Conservation (phyloP, 2,797 vertebrate species). For the Xenops minutus region DNA sequence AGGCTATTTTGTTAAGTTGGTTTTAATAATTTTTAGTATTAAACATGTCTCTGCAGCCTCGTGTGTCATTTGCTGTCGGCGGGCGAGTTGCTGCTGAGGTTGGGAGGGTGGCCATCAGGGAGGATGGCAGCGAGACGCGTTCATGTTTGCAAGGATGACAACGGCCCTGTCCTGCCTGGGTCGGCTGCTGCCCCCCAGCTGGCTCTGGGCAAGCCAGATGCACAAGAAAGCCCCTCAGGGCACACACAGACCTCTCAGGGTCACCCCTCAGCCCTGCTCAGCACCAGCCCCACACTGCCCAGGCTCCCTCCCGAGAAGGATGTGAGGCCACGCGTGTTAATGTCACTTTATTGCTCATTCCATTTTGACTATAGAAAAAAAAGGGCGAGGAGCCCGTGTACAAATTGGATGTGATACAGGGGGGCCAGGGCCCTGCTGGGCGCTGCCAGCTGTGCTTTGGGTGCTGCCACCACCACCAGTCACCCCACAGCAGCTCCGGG, state of each 20-base stretch:
- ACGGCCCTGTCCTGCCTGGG: neutral
- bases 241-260: accelerated
- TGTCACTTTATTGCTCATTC: conserved; percentile 66
- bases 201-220: accelerated
- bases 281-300: neutral
- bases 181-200: neutral
- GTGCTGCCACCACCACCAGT: neutral
- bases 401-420: conserved; percentile 52
- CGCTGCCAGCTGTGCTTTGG: conserved; percentile 41
- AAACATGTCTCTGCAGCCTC: conserved; percentile 33
- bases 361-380: conserved; percentile 62
- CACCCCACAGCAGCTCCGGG: neutral
- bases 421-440: neutral
- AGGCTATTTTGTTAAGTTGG: conserved; percentile 10
- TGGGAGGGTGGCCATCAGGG: neutral
- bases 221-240: neutral
- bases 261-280: neutral
- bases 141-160: accelerated
- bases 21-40: conserved; percentile 75
- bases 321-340: neutral
- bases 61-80: neutral
- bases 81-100: accelerated
- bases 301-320: neutral
- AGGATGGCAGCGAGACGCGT: accelerated
- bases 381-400: conserved; percentile 42